These are phyloP conservation scores for Chelonia mydas DNA, from an alignment of 2,797 vertebrate species.

Conservation along the genomic window DNA sequence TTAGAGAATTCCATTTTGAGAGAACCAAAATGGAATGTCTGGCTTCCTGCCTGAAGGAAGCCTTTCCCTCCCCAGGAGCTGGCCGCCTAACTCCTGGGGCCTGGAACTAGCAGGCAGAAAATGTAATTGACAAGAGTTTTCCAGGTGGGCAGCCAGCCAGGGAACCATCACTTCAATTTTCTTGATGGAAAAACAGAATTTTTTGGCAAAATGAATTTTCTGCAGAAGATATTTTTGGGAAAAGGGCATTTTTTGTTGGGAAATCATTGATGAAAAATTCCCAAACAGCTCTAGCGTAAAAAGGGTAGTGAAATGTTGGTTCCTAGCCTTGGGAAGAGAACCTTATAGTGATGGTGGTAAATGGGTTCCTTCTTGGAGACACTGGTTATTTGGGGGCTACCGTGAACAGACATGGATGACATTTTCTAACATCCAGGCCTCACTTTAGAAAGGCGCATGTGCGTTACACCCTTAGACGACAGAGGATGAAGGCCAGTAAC, in stretches of 20 bases:
- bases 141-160: neutral
- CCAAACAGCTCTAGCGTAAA: neutral
- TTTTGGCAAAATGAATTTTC: neutral
- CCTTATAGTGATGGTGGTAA: neutral
- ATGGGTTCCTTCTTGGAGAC: neutral
- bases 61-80: neutral
- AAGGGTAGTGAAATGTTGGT: neutral
- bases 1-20: neutral
- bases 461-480: neutral
- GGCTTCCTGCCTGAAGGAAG: neutral
- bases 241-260: neutral
- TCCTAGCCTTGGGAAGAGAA: neutral
- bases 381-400: neutral
- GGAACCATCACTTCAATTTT: neutral
- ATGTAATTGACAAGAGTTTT: neutral
- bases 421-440: neutral
- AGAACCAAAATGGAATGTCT: neutral
- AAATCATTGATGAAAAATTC: neutral
- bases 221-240: neutral
- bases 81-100: neutral
- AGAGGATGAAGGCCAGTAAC: conserved; percentile 55
- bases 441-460: neutral
- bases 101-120: neutral
- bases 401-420: neutral
- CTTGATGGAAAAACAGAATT: neutral